phyloP scores from a whole-genome alignment of 2,113 vertebrate species.

The Coregonus clupeaformis region DNA sequence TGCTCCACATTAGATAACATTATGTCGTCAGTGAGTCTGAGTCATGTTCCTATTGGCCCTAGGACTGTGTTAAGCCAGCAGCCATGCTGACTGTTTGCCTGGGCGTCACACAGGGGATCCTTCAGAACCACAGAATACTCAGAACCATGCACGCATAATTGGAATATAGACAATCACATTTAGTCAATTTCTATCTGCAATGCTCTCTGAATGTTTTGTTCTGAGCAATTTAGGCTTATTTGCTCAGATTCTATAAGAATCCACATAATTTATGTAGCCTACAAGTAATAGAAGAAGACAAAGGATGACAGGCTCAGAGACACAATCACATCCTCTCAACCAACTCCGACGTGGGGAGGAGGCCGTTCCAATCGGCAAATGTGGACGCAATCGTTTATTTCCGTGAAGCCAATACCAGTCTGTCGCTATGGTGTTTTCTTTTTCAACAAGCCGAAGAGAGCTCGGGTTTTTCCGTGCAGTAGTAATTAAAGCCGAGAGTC shows the following conservation, averaged over 20 bases:
- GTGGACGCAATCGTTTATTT: conserved; percentile 24
- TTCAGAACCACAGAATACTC: neutral
- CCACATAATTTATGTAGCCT: neutral
- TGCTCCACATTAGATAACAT: conserved; percentile 37
- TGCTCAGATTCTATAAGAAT: no score
- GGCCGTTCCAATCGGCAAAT: conserved; percentile 4
- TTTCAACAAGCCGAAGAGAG: conserved; percentile 8
- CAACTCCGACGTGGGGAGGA: neutral
- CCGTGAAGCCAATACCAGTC: conserved; percentile 38
- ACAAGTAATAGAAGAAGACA: neutral
- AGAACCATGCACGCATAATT: neutral
- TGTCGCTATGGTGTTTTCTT: conserved; percentile 39
- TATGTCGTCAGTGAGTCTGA: conserved; percentile 25
- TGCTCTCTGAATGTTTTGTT: no score
- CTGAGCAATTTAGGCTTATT: no score
- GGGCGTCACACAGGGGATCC: neutral
- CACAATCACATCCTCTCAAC: neutral
- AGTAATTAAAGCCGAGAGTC: conserved; percentile 44
- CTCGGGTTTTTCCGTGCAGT: conserved; percentile 59
- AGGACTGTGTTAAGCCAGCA: neutral
- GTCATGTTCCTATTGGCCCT: neutral
- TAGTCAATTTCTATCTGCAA: no score
- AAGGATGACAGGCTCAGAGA: no score
- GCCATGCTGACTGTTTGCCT: neutral
- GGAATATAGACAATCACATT: neutral